These are phyloP conservation scores for Erpetoichthys calabaricus DNA, from an alignment of 2,797 vertebrate genomes.

Conservation along the genomic window DNA sequence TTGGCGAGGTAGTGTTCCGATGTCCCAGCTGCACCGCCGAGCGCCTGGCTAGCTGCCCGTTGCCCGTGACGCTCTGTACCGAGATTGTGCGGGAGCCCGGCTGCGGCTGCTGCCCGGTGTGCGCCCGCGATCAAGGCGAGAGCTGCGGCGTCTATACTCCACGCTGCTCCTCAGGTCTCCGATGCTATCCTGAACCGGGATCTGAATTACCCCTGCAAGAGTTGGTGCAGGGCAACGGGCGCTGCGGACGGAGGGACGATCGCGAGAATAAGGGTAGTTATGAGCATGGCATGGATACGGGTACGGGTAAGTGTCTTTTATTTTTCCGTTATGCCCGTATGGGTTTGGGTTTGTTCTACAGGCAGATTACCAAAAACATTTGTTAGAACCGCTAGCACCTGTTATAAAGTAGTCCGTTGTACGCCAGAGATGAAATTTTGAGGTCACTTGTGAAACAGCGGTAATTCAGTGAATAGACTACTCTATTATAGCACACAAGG, in stretches of 20 bases:
- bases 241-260: slow-evolving; percentile 57
- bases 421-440: no score
- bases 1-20: slow-evolving; percentile 59
- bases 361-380: no score
- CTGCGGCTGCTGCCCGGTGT: slow-evolving; percentile 83
- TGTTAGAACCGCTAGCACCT: no score
- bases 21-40: slow-evolving; percentile 58
- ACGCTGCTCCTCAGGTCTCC: slow-evolving; percentile 63
- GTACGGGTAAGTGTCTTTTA: slow-evolving; percentile 29
- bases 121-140: slow-evolving; percentile 67
- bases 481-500: no score
- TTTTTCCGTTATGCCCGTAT: not conserved
- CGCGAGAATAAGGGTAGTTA: slow-evolving; percentile 38
- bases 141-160: slow-evolving; percentile 79
- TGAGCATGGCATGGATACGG: slow-evolving; percentile 46
- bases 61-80: slow-evolving; percentile 37
- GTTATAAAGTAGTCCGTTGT: no score
- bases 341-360: no score
- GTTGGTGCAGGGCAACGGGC: slow-evolving; percentile 67
- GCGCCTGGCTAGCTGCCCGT: slow-evolving; percentile 45
- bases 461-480: no score
- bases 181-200: slow-evolving; percentile 64
- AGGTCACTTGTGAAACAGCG: no score
- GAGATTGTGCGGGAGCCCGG: slow-evolving; percentile 80
- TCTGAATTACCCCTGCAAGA: slow-evolving; percentile 67